These are phyloP conservation scores for Oscheius sp. DNA, from an alignment of 2,888 invertebrate genomes.

Conservation along the genomic window DNA sequence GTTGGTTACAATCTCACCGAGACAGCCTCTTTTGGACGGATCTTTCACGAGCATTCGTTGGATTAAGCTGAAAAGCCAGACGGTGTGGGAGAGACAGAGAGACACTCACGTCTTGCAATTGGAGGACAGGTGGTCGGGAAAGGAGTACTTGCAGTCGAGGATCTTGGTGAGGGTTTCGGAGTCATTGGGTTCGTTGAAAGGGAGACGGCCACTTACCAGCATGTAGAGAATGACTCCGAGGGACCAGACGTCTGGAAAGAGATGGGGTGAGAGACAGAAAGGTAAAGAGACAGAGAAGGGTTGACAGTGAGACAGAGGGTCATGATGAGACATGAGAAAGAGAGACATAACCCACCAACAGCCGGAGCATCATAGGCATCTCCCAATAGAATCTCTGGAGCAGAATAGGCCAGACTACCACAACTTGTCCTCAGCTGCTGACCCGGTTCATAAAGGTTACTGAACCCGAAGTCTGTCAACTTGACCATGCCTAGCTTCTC, in stretches of 20 bases:
- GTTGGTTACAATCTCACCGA: constrained; percentile 88
- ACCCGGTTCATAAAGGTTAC: constrained; percentile 90
- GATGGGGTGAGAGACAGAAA: background rate
- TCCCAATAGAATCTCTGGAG: constrained; percentile 96
- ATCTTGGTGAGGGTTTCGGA: constrained; percentile 99
- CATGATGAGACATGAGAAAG: background rate
- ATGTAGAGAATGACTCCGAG: constrained; percentile 97
- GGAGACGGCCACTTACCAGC: constrained; percentile 96
- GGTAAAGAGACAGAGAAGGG: background rate
- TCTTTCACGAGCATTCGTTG: constrained; percentile 91
- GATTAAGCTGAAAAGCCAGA: constrained; percentile 81
- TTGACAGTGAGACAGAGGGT: too few relatives aligned
- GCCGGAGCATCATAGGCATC: constrained; percentile 99
- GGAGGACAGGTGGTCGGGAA: constrained; percentile 87
- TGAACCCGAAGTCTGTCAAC: constrained; percentile 97
- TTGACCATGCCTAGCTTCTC: constrained; percentile 96
- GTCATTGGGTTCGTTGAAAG: constrained; percentile 95
- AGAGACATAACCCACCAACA: constrained; percentile 81
- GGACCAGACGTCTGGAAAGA: constrained; percentile 88
- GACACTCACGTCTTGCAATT: constrained; percentile 83
- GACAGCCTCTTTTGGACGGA: constrained; percentile 88
- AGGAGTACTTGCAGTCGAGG: constrained; percentile 97
- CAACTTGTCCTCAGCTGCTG: constrained; percentile 97
- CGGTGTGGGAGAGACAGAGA: background rate
- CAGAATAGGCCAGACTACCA: constrained; percentile 97